Conservation (phyloP, 2,797 vertebrate species). For the Prunella strophiata region DNA sequence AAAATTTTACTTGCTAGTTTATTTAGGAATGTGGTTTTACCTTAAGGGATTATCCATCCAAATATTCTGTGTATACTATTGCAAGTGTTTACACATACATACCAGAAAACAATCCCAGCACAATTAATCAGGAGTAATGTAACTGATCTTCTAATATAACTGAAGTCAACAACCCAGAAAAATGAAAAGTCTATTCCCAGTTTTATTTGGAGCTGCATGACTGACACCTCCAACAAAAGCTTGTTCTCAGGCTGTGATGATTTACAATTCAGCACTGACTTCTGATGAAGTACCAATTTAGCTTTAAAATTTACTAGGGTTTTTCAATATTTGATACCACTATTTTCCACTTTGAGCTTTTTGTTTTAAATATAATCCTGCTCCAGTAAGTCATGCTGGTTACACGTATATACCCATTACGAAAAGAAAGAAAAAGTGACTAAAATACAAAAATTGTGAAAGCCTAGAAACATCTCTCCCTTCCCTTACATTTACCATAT, state of each 20-base stretch:
- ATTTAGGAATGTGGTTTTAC: not conserved
- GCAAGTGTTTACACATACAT: not conserved
- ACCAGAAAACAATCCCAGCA: not conserved
- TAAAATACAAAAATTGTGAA: not conserved
- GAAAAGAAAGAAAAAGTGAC: not conserved
- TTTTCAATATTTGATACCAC: not conserved
- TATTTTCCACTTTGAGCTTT: not conserved
- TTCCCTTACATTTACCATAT: not conserved
- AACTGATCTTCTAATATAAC: not conserved
- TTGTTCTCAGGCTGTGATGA: not conserved
- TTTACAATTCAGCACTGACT: not conserved
- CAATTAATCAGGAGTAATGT: not conserved
- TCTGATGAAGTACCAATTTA: not conserved
- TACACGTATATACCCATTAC: rapidly evolving
- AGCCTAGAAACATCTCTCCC: not conserved
- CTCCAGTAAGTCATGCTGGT: not conserved
- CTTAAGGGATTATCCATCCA: not conserved
- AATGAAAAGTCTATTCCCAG: not conserved
- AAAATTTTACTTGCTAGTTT: not conserved
- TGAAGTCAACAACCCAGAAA: not conserved
- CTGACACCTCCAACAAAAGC: not conserved
- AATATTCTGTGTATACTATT: not conserved
- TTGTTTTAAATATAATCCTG: not conserved
- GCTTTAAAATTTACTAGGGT: not conserved
- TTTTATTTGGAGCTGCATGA: not conserved